These are phyloP conservation scores for Scelioninae gen. 1 DNA, from an alignment of 2,888 invertebrate genomes.

Conservation along the genomic window DNA sequence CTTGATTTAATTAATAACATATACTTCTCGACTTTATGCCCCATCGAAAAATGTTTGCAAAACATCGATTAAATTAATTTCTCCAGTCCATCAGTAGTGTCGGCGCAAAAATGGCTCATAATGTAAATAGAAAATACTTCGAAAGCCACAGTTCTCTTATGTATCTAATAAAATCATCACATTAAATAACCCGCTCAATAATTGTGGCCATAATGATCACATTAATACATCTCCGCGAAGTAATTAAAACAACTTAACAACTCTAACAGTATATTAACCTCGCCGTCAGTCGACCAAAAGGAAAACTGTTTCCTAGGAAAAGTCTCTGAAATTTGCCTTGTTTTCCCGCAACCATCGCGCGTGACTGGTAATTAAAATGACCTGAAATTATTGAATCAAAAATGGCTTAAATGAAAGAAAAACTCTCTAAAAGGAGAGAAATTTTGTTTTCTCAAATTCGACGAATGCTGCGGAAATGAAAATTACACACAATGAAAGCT, in stretches of 20 bases:
- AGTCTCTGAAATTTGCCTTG: slow-evolving; percentile 9
- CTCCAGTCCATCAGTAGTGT: not conserved
- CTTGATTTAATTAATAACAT: slow-evolving; percentile 5
- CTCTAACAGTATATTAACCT: slow-evolving; percentile 41
- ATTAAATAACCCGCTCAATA: slow-evolving; percentile 40
- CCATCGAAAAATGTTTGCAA: too few species aligned
- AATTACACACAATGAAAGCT: not conserved
- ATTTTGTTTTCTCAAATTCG: too few species aligned
- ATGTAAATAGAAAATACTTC: slow-evolving; percentile 27
- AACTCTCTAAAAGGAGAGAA: too few species aligned
- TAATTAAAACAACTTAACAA: slow-evolving; percentile 33
- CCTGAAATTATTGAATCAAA: not conserved
- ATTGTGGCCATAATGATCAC: slow-evolving; percentile 7
- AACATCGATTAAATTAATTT: slow-evolving; percentile 2
- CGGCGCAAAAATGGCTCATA: not conserved
- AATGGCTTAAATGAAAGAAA: not conserved
- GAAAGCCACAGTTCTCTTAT: slow-evolving; percentile 27
- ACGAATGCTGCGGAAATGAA: slow-evolving; percentile 4
- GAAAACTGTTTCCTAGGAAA: slow-evolving; percentile 24
- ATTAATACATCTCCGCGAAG: slow-evolving; percentile 14
- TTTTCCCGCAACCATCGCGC: not conserved
- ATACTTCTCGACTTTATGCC: too few species aligned
- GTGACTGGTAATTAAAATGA: not conserved
- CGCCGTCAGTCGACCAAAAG: slow-evolving; percentile 17
- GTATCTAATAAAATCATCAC: slow-evolving; percentile 35